Conservation (phyloP, 2,113 vertebrate genomes). For the Plestiodon gilberti region DNA sequence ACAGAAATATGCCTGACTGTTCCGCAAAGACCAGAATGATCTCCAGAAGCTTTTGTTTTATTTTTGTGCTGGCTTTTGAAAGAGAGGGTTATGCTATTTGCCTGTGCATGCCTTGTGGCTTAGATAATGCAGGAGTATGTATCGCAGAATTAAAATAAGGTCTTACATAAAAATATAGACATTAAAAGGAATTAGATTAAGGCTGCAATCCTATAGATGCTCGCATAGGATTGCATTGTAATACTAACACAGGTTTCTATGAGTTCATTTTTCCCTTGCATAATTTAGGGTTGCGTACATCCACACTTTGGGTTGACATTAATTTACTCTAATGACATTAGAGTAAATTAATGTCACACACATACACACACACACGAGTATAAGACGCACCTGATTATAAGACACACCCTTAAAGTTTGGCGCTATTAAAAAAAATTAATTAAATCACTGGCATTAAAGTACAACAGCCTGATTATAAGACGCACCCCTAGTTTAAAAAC, state of each 20-base stretch:
- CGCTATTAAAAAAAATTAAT: too few species aligned
- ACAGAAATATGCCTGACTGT: slow-evolving; percentile 7
- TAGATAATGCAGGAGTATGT: slow-evolving; percentile 6
- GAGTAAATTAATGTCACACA: too few species aligned
- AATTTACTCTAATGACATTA: not conserved
- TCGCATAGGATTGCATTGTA: too few species aligned
- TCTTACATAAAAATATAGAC: slow-evolving; percentile 17
- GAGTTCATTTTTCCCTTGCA: slow-evolving; percentile 23
- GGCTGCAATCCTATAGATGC: too few species aligned
- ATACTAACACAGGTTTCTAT: slow-evolving; percentile 30
- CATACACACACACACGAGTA: too few species aligned
- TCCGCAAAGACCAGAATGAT: slow-evolving; percentile 25
- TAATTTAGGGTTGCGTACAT: too few species aligned
- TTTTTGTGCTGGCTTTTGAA: slow-evolving; percentile 48
- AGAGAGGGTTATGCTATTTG: slow-evolving; percentile 45
- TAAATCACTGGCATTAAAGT: too few species aligned
- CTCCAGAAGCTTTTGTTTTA: slow-evolving; percentile 35
- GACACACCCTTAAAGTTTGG: too few species aligned
- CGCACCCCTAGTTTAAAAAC: too few species aligned
- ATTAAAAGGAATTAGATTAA: not conserved
- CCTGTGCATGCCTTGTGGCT: slow-evolving; percentile 6
- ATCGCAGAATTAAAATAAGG: slow-evolving; percentile 44
- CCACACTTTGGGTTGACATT: not conserved
- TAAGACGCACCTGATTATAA: too few species aligned
- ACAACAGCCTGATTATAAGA: too few species aligned